Evolutionary conservation across 2,888 invertebrate species (phyloP), one percentile per base, ranked within the genome.

Genomic region (Camptogramma bilineatum): DNA sequence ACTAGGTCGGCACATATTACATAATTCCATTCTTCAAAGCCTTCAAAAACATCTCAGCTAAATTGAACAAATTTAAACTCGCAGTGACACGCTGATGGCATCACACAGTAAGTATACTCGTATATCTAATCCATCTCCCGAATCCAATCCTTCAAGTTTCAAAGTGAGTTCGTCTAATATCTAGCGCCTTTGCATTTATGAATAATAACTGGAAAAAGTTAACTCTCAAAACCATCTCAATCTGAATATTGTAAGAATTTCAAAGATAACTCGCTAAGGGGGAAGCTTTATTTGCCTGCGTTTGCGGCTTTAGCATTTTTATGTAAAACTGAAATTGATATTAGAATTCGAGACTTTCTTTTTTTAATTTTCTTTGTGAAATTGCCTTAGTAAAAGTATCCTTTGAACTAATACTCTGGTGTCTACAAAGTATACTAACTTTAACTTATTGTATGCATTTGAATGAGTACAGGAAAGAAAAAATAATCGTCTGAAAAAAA

Each of bases 171-270:
- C 82, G 77, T 79, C 87, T 86, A 85, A 89, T 88, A 89, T 86
- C 85, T 83, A 77, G 75, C 81, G 85, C 84, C 85, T 91, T 90
- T 89, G 90, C 89, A 91, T 91, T 90, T 86, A 91, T 91, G 91
- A 91, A 91, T 90, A 90, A 88, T 90, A 91, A 87, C 85, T 84
- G 81, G 82, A 84, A 84, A 88, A 91, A 91, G 87, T 91, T 90
- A 79, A 88, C 84, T 86, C 83, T 77, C 81, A 84, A 90, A 90
- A 86, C 87, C 88, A 78, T 75, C 84, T 83, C 76, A 78, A 82
- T 85, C 84, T 85, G 85, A 89, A 89, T 88, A 87, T 88, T 86
- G 85, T 86, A 70, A 83, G 81, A 84, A 86, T 88, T 88, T 75
- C 76, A 80, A 84, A 86, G 86, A 87, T 88, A 87, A 84, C 83